These are phyloP conservation scores for Fragum fragum DNA, from an alignment of 2,888 invertebrate species.

Conservation along the genomic window DNA sequence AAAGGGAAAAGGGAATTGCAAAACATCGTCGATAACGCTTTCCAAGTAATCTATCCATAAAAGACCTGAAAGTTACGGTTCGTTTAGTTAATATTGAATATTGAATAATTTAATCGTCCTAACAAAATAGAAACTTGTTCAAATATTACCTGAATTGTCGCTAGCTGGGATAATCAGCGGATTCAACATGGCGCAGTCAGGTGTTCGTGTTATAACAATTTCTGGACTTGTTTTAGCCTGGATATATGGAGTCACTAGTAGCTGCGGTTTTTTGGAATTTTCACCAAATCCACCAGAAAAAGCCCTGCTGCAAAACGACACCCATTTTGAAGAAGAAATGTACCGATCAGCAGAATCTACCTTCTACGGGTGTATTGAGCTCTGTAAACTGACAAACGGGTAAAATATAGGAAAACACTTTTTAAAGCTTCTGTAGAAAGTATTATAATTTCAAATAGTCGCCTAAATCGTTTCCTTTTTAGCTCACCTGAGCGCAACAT, in stretches of 20 bases:
- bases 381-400: slow-evolving; percentile 1
- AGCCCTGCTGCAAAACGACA: background rate
- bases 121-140: background rate
- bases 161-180: background rate
- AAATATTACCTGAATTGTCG: background rate
- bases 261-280: background rate
- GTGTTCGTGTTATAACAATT: no score
- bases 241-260: no score
- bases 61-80: slow-evolving; percentile 4
- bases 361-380: background rate
- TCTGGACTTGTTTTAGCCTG: no score
- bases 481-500: no score
- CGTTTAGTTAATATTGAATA: slow-evolving; percentile 4
- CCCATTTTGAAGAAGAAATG: background rate
- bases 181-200: no score
- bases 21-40: no score
- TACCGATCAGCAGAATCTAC: background rate
- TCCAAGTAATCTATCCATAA: background rate
- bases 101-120: slow-evolving; percentile 2
- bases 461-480: no score
- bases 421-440: no score
- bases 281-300: background rate
- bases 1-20: no score
- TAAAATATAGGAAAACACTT: background rate
- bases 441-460: no score